These are phyloP conservation scores for Tricholaema leucomelas DNA, from an alignment of 2,113 vertebrate genomes.

Conservation along the genomic window DNA sequence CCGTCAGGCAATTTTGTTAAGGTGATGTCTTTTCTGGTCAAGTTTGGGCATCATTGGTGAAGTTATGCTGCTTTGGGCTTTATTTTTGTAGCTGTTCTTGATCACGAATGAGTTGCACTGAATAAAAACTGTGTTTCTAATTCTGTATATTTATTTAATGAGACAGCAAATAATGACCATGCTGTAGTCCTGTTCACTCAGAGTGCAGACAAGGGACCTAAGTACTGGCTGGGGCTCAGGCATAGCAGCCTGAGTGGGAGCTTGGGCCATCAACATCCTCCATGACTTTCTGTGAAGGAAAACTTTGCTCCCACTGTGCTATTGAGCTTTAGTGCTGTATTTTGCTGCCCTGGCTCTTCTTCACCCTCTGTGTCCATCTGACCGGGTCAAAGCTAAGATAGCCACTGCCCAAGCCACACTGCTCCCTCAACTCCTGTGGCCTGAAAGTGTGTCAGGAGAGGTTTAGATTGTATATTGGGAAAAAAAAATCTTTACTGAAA, in stretches of 20 bases:
- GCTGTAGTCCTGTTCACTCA: accelerated
- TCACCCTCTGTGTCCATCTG: neutral
- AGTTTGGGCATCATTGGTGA: accelerated
- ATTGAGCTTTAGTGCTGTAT: accelerated
- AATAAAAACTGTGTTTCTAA: neutral
- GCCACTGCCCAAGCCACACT: too few species aligned
- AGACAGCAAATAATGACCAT: neutral
- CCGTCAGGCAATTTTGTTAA: neutral
- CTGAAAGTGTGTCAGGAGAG: too few species aligned
- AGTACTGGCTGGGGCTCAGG: neutral
- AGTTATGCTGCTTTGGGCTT: neutral
- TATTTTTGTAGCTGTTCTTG: neutral
- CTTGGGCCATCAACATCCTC: neutral
- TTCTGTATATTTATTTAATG: neutral
- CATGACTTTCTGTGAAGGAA: neutral
- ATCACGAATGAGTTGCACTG: neutral
- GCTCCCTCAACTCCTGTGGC: too few species aligned
- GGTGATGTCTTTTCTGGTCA: neutral
- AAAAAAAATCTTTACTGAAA: too few species aligned
- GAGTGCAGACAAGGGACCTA: neutral
- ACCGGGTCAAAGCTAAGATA: accelerated
- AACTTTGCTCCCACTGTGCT: accelerated
- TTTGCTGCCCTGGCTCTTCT: neutral
- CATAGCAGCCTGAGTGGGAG: neutral
- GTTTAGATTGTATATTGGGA: too few species aligned